Base-by-base conservation (phyloP, 1,140 invertebrate genomes). In the Pararge aegeria region DNA sequence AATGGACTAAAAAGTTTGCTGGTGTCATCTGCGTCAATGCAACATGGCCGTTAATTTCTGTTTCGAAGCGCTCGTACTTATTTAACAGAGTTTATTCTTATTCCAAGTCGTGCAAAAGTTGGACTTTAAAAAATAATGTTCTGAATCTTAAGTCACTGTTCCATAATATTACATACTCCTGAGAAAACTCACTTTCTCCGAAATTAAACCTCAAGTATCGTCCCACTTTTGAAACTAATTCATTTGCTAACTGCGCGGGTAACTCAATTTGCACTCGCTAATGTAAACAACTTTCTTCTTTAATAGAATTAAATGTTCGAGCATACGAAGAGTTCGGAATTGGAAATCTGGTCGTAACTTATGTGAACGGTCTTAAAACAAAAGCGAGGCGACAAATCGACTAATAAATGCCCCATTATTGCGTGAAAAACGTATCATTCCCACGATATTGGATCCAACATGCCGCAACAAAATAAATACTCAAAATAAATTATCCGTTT, bases 401-500 rank as follows among this genome's bases (percentile, higher is more conserved):
- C 58, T 70, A 75, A 78, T 78, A 81, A 71, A 66, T 52, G 50
- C n/a, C n/a, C n/a, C n/a, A n/a, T n/a, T n/a, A n/a, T n/a, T n/a
- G 54, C 44, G 53, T 54, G 55, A 71, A 73, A 65, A 67, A 73
- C 59, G 55, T 2, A 38, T 19, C 21, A 60, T 58, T 88, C 82
- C 76, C 80, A 85, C 82, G 79, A 75, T 85, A 84, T 85, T 80
- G 75, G 80, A 83, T 76, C 59, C 68, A 64, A 75, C 74, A 68
- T 68, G 70, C 75, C 69, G 70, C 75, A 78, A 64, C 73, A 65
- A 75, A 80, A 87, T 84, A 88, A 88, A 85, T 85, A 87, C 79
- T 76, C 70, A 63, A 83, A 85, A 89, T 87, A 89, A 87, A 87
- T 89, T 87, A 85, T 87, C 80, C 74, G 78, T 84, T 86, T 81